These are phyloP conservation scores for Drosophila mauritiana DNA, from an alignment of 1,140 invertebrate species.

Conservation along the genomic window DNA sequence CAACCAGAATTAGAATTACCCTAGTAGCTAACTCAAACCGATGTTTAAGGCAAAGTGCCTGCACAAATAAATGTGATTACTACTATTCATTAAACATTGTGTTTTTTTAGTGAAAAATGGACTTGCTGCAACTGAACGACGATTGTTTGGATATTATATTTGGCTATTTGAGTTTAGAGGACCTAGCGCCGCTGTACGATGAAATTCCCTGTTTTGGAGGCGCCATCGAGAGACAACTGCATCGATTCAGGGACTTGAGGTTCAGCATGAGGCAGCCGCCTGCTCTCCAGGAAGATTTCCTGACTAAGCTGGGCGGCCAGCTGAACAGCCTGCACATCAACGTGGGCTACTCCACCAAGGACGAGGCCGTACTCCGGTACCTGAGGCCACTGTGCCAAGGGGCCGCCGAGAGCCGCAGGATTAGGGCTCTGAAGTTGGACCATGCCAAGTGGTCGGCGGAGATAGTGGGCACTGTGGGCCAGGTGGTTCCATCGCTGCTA, in stretches of 20 bases:
- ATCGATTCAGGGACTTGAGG: constrained; percentile 34
- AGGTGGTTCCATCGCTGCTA: constrained; percentile 21
- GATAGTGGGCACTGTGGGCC: constrained; percentile 24
- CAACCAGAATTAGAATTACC: not conserved
- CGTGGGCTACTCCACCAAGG: constrained; percentile 56
- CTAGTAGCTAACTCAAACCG: not conserved
- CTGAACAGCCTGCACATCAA: constrained; percentile 50
- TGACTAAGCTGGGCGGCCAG: constrained; percentile 42
- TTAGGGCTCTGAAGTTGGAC: constrained; percentile 47
- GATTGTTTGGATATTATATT: constrained; percentile 62
- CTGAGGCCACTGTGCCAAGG: constrained; percentile 41
- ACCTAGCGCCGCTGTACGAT: constrained; percentile 33
- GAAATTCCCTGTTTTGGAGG: constrained; percentile 39
- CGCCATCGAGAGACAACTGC: constrained; percentile 53
- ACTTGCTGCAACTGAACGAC: constrained; percentile 43
- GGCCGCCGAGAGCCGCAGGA: constrained; percentile 23
- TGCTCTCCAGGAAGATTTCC: not conserved
- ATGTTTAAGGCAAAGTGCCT: constrained; percentile 6
- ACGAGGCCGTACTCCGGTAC: constrained; percentile 3
- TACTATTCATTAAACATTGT: not conserved
- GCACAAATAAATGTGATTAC: not conserved
- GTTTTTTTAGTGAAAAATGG: constrained; percentile 8
- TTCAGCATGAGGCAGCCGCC: constrained; percentile 62
- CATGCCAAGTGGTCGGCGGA: constrained; percentile 31
- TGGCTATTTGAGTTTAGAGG: constrained; percentile 32